phyloP scores from a whole-genome alignment of 1,140 invertebrate species.

The Lordiphosa collinella region DNA sequence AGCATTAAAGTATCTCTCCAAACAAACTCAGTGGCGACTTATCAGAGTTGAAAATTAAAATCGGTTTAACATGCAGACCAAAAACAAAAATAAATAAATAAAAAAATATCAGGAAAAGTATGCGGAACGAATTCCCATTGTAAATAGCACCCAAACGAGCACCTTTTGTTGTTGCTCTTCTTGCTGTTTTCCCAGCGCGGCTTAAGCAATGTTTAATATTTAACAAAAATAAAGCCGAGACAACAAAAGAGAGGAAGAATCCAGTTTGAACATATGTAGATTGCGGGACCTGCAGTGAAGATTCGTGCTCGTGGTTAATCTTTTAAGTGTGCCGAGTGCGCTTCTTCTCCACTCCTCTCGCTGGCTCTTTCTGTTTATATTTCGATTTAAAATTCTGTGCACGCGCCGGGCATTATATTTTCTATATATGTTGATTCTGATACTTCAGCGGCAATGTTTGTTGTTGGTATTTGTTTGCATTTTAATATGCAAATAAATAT shows the following conservation, averaged over 20 bases:
- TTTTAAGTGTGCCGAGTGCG: constrained; percentile 60
- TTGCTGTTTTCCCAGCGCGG: constrained; percentile 20
- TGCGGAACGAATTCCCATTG: constrained; percentile 35
- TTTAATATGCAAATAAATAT: constrained; percentile 74
- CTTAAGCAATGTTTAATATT: constrained; percentile 71
- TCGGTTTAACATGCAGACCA: constrained; percentile 35
- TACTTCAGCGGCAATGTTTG: constrained; percentile 35
- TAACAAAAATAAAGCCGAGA: constrained; percentile 58
- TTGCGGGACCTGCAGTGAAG: constrained; percentile 11
- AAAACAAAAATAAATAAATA: constrained; percentile 32
- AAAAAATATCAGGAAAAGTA: constrained; percentile 7
- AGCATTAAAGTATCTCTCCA: too few species aligned
- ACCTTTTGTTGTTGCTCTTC: constrained; percentile 46
- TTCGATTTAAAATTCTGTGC: constrained; percentile 69
- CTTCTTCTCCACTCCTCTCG: constrained; percentile 1
- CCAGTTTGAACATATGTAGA: constrained; percentile 33
- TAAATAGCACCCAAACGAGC: constrained; percentile 31
- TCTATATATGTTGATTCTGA: constrained; percentile 27
- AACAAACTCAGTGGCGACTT: constrained; percentile 13
- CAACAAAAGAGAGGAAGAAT: constrained; percentile 46
- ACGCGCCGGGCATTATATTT: constrained; percentile 67
- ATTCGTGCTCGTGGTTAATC: constrained; percentile 66
- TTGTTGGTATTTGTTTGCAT: constrained; percentile 55
- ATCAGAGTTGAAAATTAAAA: constrained; percentile 35
- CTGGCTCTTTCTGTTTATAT: constrained; percentile 43